Evolutionary conservation across 2,797 vertebrate species (phyloP).

Genomic region (Ciconia nigra): DNA sequence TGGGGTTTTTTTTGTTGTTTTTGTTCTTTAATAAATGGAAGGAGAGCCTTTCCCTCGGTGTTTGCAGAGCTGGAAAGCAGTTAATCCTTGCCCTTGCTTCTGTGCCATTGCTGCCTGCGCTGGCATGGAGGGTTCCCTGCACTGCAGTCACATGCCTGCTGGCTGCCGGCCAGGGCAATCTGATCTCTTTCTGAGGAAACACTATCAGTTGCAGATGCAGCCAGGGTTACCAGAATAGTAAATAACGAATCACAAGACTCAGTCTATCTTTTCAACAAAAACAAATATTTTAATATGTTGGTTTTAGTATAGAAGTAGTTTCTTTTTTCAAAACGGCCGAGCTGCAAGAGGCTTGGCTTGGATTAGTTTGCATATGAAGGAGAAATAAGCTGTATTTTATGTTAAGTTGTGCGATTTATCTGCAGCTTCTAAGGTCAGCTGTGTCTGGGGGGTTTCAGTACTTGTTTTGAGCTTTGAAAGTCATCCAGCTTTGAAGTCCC

Average conservation of each 20-base stretch:
- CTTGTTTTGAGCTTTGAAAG: not conserved
- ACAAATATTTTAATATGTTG: slow-evolving; percentile 80
- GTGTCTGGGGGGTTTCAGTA: not conserved
- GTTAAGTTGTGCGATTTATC: not conserved
- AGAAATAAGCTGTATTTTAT: not conserved
- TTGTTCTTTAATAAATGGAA: not conserved
- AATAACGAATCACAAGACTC: slow-evolving; percentile 82
- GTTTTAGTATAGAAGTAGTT: slow-evolving; percentile 8
- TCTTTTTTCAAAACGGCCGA: not conserved
- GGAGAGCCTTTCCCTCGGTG: not conserved
- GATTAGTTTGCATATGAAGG: not conserved
- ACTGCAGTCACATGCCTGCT: slow-evolving; percentile 86
- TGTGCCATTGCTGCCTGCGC: slow-evolving; percentile 57
- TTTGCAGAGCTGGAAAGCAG: not conserved
- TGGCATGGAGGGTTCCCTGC: slow-evolving; percentile 75
- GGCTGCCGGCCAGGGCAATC: slow-evolving; percentile 81
- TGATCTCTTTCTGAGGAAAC: slow-evolving; percentile 79
- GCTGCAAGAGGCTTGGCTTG: not conserved
- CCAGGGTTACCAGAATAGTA: slow-evolving; percentile 89
- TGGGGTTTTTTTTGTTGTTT: not conserved
- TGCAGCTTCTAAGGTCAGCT: not conserved
- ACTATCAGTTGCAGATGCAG: slow-evolving; percentile 81
- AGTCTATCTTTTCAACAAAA: slow-evolving; percentile 71
- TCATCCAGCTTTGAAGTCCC: not conserved
- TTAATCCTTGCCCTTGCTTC: slow-evolving; percentile 62